Evolutionary conservation across 2,888 invertebrate genomes (phyloP).

Genomic region (Diadegma fenestrale): DNA sequence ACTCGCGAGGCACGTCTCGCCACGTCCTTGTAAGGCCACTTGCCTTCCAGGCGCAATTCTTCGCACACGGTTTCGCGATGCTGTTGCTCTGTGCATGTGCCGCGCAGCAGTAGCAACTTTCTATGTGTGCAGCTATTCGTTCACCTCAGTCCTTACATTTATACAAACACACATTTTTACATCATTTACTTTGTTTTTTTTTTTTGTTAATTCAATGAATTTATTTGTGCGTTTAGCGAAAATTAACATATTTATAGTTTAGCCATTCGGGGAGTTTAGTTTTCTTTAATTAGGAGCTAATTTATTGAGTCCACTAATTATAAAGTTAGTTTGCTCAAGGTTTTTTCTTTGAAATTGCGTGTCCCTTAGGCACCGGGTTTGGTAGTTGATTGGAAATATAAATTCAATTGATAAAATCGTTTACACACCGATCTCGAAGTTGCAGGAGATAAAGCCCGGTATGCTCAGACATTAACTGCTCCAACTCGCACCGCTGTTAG

Average conservation of each 20-base stretch:
- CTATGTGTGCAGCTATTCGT: constrained; percentile 24
- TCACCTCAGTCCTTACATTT: background rate
- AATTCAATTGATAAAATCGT: background rate
- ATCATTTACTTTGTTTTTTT: background rate
- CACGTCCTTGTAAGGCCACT: constrained; percentile 85
- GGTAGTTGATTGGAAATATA: background rate
- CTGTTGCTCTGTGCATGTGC: constrained; percentile 64
- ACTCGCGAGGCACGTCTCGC: constrained; percentile 73
- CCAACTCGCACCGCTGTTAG: constrained; percentile 17
- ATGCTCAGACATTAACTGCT: constrained; percentile 35
- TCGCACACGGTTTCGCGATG: constrained; percentile 60
- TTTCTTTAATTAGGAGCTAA: background rate
- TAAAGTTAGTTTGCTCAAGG: background rate
- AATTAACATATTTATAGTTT: background rate
- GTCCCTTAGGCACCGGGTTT: background rate
- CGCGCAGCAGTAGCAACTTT: constrained; percentile 50
- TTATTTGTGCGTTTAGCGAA: background rate
- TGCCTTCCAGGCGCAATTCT: constrained; percentile 77
- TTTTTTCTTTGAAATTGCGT: background rate
- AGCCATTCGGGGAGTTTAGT: background rate
- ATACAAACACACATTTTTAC: background rate
- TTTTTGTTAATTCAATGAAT: background rate
- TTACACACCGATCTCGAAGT: background rate
- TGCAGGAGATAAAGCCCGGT: constrained; percentile 38
- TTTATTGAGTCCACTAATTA: constrained; percentile 2